A percentile compares a stretch with the other conserved stretches of the same genome.
These are phyloP conservation scores for Herminia tarsipennalis DNA, from an alignment of 2,888 invertebrate species.

Conservation along the genomic window DNA sequence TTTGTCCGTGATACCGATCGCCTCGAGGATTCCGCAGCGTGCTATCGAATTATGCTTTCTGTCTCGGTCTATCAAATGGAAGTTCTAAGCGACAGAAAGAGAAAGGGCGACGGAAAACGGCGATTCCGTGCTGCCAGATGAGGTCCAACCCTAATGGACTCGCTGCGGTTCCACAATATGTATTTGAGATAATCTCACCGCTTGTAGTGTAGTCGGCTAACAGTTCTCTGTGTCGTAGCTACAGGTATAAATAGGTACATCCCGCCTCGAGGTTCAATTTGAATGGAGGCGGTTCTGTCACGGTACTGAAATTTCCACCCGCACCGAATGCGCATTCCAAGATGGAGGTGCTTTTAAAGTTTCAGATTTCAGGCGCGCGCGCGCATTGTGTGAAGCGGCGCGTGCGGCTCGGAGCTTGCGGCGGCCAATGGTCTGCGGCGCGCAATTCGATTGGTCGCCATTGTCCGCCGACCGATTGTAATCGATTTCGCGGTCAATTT, in stretches of 20 bases:
- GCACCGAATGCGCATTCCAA: conserved; percentile 57
- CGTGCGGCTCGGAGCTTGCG: conserved; percentile 52
- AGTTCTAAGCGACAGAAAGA: too few species aligned
- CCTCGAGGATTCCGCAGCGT: too few species aligned
- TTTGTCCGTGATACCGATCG: too few species aligned
- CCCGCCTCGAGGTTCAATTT: conserved; percentile 9
- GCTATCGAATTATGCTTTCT: too few species aligned
- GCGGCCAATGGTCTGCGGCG: conserved; percentile 46
- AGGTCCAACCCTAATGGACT: too few species aligned
- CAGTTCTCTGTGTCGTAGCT: not conserved
- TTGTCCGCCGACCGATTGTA: conserved; percentile 48
- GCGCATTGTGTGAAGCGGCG: conserved; percentile 65
- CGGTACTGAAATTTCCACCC: conserved; percentile 43
- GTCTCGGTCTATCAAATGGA: too few species aligned
- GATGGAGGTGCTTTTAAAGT: conserved; percentile 50
- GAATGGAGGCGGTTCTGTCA: conserved; percentile 27
- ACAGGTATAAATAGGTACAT: not conserved
- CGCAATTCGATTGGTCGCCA: conserved; percentile 49
- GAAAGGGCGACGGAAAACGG: too few species aligned
- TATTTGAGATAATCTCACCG: too few species aligned
- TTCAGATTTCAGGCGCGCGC: conserved; percentile 63
- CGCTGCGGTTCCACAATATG: conserved; percentile 13
- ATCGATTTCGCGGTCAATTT: conserved; percentile 73
- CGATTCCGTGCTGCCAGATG: too few species aligned
- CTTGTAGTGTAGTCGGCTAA: too few species aligned